Conservation (phyloP, 2,888 invertebrate species). For the Melangyna quadrimaculata region DNA sequence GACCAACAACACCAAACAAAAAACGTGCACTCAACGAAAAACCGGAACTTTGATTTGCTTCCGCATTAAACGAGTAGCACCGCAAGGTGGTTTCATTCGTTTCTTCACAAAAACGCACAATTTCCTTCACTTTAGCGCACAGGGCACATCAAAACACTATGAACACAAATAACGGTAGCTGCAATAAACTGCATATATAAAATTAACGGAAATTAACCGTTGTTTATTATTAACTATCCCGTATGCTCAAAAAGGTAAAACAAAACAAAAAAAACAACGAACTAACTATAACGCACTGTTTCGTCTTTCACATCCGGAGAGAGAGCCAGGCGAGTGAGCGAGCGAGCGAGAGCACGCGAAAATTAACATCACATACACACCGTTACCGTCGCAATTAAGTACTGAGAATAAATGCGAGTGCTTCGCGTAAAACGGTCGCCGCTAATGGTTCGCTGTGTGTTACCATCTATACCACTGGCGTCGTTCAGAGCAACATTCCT, state of each 20-base stretch:
- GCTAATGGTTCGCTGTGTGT: conserved; percentile 66
- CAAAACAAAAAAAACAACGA: not conserved
- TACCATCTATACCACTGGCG: conserved; percentile 52
- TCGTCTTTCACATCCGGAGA: conserved; percentile 62
- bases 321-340: conserved; percentile 62
- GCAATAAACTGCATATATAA: conserved; percentile 47
- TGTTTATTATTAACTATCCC: conserved; percentile 70
- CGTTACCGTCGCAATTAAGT: conserved; percentile 69
- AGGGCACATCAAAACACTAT: not conserved
- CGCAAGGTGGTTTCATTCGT: conserved; percentile 51
- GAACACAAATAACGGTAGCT: conserved; percentile 36
- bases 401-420: conserved; percentile 71
- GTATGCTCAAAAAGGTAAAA: conserved; percentile 43
- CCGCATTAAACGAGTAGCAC: conserved; percentile 50
- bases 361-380: conserved; percentile 67
- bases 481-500: conserved; percentile 33
- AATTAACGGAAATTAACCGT: conserved; percentile 71
- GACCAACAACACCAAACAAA: conserved; percentile 22
- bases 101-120: conserved; percentile 35
- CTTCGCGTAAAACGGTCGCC: conserved; percentile 69
- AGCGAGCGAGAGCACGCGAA: conserved; percentile 71
- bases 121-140: not conserved
- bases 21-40: conserved; percentile 51
- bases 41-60: conserved; percentile 66
- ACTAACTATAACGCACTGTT: conserved; percentile 43